Conservation (phyloP, 2,113 vertebrate genomes). For the Anguilla japonica region DNA sequence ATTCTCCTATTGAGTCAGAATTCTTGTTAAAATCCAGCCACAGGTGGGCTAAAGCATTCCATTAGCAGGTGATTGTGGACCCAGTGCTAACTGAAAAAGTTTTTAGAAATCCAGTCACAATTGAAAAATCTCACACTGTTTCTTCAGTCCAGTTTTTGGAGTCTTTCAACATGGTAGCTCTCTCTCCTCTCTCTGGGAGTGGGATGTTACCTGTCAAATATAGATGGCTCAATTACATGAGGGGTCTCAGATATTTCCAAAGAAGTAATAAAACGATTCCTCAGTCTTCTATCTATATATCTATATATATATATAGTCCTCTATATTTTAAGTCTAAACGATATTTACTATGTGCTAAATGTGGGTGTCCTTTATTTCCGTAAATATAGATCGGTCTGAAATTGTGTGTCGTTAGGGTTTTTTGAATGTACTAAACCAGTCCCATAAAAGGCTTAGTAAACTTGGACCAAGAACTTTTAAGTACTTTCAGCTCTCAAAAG, state of each 20-base stretch:
- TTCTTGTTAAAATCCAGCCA: neutral
- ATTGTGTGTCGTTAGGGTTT: too few species aligned
- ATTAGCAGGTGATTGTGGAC: too few species aligned
- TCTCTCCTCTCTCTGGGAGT: conserved; percentile 72
- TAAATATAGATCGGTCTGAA: too few species aligned
- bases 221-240: conserved; percentile 1
- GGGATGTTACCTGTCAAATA: conserved; percentile 83
- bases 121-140: neutral
- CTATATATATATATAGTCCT: neutral
- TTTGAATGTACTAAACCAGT: too few species aligned
- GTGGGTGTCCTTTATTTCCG: too few species aligned
- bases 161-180: conserved; percentile 58
- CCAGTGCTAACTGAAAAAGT: too few species aligned
- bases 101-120: neutral
- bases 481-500: too few species aligned
- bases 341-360: too few species aligned
- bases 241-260: neutral
- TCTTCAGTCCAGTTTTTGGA: conserved; percentile 51
- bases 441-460: too few species aligned
- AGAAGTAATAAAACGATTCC: neutral
- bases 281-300: neutral
- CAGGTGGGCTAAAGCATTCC: too few species aligned
- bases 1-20: neutral
- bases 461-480: too few species aligned
- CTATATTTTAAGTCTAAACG: too few species aligned